phyloP scores from a whole-genome alignment of 2,888 invertebrate genomes.

The Volucella inanis region DNA sequence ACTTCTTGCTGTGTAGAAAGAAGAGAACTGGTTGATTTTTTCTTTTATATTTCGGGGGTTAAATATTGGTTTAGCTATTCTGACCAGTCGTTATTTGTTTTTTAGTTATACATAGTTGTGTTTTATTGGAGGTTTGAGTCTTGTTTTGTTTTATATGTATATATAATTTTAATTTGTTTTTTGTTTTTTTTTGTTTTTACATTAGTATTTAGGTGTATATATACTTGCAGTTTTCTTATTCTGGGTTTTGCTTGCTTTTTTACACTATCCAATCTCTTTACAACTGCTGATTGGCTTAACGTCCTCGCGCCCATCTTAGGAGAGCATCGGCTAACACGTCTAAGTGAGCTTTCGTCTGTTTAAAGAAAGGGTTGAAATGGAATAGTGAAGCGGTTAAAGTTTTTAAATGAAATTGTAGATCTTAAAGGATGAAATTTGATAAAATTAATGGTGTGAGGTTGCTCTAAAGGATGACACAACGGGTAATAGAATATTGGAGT shows the following conservation, averaged over 20 bases:
- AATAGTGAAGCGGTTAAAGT: background rate
- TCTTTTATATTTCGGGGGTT: constrained; percentile 39
- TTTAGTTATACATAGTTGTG: constrained; percentile 54
- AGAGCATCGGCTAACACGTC: constrained; percentile 97
- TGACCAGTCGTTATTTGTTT: constrained; percentile 59
- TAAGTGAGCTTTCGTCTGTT: constrained; percentile 96
- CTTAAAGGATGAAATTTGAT: too few species aligned
- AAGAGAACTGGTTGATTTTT: constrained; percentile 7
- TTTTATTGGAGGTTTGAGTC: constrained; percentile 52
- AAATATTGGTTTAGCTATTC: constrained; percentile 52
- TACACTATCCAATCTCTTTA: constrained; percentile 64
- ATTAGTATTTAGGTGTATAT: constrained; percentile 70
- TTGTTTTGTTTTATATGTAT: constrained; percentile 42
- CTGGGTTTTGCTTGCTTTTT: constrained; percentile 69
- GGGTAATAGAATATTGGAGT: too few species aligned
- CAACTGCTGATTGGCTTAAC: constrained; percentile 84
- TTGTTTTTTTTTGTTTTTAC: constrained; percentile 62
- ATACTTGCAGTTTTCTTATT: constrained; percentile 70
- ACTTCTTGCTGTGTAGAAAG: constrained; percentile 20
- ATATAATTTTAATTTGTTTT: constrained; percentile 46
- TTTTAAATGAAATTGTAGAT: background rate
- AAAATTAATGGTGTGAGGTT: too few species aligned
- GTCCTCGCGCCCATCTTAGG: constrained; percentile 96
- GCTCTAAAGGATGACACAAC: too few species aligned
- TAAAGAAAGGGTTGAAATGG: constrained; percentile 23